Evolutionary conservation across 2,888 invertebrate species (phyloP).

Genomic region (Arctia plantaginis): DNA sequence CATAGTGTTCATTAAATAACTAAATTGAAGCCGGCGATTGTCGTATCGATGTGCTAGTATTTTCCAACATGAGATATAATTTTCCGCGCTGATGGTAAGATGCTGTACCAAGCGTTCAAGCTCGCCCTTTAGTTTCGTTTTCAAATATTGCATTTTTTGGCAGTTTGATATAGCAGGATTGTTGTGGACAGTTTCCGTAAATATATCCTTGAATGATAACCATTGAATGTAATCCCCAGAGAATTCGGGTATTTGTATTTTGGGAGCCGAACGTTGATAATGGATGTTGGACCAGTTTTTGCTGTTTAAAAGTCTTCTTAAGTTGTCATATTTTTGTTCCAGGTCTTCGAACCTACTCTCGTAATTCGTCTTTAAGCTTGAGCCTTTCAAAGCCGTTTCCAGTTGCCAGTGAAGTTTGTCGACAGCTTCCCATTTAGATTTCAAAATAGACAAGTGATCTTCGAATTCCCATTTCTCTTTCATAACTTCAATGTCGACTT

Average conservation of each 20-base stretch:
- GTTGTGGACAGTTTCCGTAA: neutral
- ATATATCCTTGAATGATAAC: constrained; percentile 1
- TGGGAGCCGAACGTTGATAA: neutral
- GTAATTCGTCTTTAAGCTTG: neutral
- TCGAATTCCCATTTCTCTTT: no score
- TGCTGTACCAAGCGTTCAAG: constrained; percentile 5
- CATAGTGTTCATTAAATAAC: constrained; percentile 1
- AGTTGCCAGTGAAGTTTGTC: neutral
- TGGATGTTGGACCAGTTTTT: no score
- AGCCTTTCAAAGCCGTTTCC: neutral
- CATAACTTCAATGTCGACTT: neutral
- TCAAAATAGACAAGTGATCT: no score
- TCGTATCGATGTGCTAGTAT: constrained; percentile 1
- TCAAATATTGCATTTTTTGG: constrained; percentile 11
- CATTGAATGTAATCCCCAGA: neutral
- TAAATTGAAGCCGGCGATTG: constrained; percentile 8
- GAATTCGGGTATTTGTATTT: neutral
- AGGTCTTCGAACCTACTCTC: neutral
- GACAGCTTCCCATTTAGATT: neutral
- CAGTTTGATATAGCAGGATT: neutral
- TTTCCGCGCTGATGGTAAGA: constrained; percentile 2
- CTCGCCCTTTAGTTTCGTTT: neutral
- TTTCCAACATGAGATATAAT: constrained; percentile 8
- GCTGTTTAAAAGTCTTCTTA: no score
- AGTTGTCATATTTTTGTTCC: neutral